These are phyloP conservation scores for Aethes cnicana DNA, from an alignment of 2,888 invertebrate species.

Conservation along the genomic window DNA sequence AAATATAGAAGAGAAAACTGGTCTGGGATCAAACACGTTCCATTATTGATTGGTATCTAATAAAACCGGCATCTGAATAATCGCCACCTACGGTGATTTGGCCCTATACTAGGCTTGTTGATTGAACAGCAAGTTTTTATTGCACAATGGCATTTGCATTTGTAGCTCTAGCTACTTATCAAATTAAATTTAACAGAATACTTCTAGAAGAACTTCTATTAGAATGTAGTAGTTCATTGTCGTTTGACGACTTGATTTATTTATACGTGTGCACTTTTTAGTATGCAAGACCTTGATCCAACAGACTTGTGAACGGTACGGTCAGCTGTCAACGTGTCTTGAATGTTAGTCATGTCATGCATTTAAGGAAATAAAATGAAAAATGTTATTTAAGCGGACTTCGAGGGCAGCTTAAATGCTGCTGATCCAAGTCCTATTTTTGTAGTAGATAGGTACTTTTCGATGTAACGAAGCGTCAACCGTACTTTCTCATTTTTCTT, in stretches of 20 bases:
- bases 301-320: conserved; percentile 62
- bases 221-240: conserved; percentile 9
- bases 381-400: too few relatives aligned
- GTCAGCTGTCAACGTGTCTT: conserved; percentile 55
- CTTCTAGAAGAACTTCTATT: conserved; percentile 2
- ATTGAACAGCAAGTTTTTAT: conserved; percentile 7
- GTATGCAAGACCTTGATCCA: conserved; percentile 65
- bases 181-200: too few relatives aligned
- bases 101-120: conserved; percentile 18
- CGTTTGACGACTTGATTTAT: conserved; percentile 23
- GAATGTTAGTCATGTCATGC: conserved; percentile 48
- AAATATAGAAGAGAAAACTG: conserved; percentile 22
- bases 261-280: conserved; percentile 50
- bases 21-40: conserved; percentile 43
- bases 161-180: too few relatives aligned
- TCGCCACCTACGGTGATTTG: conserved; percentile 1
- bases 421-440: too few relatives aligned
- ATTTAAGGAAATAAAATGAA: conserved; percentile 1
- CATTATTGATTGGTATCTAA: conserved; percentile 34
- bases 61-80: conserved; percentile 21
- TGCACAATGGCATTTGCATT: too few relatives aligned
- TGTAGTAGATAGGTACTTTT: too few relatives aligned
- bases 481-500: too few relatives aligned
- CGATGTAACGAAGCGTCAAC: too few relatives aligned
- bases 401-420: too few relatives aligned